Evolutionary conservation across 2,797 vertebrate species (phyloP).

Genomic region (Leuciscus waleckii): DNA sequence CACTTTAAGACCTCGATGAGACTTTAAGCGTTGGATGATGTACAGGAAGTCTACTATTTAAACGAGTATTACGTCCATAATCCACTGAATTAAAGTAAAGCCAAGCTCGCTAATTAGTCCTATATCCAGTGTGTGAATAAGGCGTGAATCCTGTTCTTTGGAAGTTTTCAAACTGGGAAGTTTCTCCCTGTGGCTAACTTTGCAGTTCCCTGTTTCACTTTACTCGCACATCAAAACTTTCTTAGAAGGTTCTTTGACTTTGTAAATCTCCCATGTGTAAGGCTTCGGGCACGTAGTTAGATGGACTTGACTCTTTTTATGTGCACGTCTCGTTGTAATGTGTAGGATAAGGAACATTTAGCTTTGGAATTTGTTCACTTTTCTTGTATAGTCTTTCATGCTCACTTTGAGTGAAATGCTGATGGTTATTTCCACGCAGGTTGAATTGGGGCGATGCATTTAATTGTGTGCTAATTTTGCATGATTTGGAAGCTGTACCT

Average conservation of each 20-base stretch:
- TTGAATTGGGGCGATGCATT: not conserved
- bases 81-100: slow-evolving; percentile 34
- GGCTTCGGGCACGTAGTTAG: not conserved
- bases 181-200: slow-evolving; percentile 18
- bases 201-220: not conserved
- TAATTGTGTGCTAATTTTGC: not conserved
- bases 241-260: slow-evolving; percentile 4
- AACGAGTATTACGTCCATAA: slow-evolving; percentile 10
- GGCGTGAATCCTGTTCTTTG: not conserved
- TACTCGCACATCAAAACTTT: slow-evolving; percentile 15
- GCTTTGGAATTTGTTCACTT: not conserved
- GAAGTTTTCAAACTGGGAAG: not conserved
- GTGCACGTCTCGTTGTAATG: not conserved
- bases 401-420: not conserved
- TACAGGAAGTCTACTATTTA: slow-evolving; percentile 37
- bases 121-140: slow-evolving; percentile 5
- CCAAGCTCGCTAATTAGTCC: slow-evolving; percentile 17
- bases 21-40: slow-evolving; percentile 17
- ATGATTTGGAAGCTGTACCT: not conserved
- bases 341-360: not conserved
- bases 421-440: not conserved
- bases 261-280: slow-evolving; percentile 20
- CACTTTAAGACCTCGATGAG: slow-evolving; percentile 37
- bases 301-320: not conserved
- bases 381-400: not conserved